Base-by-base conservation (phyloP, 2,888 invertebrate species). In the Parnassius smintheus region DNA sequence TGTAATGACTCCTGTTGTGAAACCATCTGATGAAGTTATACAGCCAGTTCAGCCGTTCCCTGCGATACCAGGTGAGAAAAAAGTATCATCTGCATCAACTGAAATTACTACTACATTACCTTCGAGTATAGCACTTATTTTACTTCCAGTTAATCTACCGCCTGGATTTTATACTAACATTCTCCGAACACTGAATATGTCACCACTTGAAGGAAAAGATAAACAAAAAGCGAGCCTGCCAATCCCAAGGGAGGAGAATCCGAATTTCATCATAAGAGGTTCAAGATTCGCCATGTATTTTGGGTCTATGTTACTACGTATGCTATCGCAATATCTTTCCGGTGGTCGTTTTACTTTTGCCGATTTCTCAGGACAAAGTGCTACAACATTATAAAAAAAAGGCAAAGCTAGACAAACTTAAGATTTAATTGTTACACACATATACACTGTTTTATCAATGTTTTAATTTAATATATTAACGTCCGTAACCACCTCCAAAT, bases 291-390 rank as follows among this genome's bases (percentile, higher is more conserved):
- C 82, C 18, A 68, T 85, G 50, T 81, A 83, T 62, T 82, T 82
- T 44, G 85, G 88, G n/a, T 85, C 85, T 13, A 75, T 85, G 50
- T 75, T 90, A 53, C 71, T 88, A 41, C 80, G 85, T 66, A 72
- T 85, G 12, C 66, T 90, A 67, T 77, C 83, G 10, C 80, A 85
- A 63, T 77, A 88, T 60, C 73, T 88, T 54, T 78, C 74, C 53
- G 82, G 79, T 50, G 82, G 82, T 41, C 75, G 55, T 4, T 25
- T 46, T 41, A n/a, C 59, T n/a, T 45, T 63, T 50, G 55, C 18
- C 35, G 59, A 55, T 48, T 46, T 55, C 51, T 41, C 59, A 50
- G 55, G 51, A 11, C 63, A 50, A 51, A 50, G 45, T 9, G 45
- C 10, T 35, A 35, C 63, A 13, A 35, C 41, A 11, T 56, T 52